A percentile compares a stretch with the other conserved stretches of the same genome.
phyloP scores from a whole-genome alignment of 2,113 vertebrate species.

The Strix uralensis region DNA sequence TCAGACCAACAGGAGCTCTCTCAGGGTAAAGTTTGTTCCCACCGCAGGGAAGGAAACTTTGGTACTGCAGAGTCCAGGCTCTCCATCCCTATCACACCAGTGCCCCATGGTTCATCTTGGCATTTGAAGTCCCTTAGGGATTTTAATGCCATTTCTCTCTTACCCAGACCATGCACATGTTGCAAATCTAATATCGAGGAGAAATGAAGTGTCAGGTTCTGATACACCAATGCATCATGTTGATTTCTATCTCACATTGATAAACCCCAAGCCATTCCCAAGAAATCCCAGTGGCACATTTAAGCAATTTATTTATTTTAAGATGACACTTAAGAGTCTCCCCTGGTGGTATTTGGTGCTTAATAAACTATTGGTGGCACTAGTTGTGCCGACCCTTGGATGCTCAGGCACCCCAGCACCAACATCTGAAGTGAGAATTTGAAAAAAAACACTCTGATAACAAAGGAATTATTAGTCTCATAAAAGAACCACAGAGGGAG shows the following conservation, averaged over 20 bases:
- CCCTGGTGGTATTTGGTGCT: neutral
- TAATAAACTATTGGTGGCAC: neutral
- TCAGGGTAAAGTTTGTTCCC: neutral
- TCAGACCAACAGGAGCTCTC: neutral
- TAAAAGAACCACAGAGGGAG: neutral
- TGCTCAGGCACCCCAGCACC: neutral
- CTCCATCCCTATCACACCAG: neutral
- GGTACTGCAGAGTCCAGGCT: neutral
- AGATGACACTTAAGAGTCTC: neutral
- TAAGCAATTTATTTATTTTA: neutral
- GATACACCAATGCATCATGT: neutral
- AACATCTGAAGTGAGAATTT: neutral
- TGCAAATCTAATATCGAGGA: neutral
- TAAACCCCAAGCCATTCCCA: neutral
- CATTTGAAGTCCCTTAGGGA: neutral
- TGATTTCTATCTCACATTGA: neutral
- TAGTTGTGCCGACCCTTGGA: neutral
- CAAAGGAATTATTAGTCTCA: neutral
- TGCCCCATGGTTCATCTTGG: neutral
- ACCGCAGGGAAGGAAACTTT: neutral
- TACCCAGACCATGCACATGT: neutral
- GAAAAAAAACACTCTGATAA: neutral
- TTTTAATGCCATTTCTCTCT: neutral
- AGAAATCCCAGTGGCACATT: neutral
- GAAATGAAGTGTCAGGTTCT: conserved; percentile 3